A percentile compares a stretch with the other conserved stretches of the same genome.
These are phyloP conservation scores for Coturnix japonica DNA, from an alignment of 2,113 vertebrate genomes.

Conservation along the genomic window DNA sequence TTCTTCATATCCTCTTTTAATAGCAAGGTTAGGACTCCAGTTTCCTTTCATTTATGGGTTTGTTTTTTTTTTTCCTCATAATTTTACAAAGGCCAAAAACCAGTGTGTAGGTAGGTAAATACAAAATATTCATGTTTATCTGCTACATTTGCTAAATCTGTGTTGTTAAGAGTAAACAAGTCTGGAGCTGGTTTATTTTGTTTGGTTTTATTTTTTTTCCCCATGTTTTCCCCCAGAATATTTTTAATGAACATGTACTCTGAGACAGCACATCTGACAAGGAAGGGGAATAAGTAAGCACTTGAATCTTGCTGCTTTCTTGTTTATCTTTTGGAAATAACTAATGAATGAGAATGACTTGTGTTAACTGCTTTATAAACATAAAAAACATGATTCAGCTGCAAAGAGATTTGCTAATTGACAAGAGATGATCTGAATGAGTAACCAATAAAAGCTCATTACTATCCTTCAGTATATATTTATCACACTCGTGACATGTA, in stretches of 20 bases:
- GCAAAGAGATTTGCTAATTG: background rate
- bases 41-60: background rate
- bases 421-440: background rate
- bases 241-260: background rate
- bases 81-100: background rate
- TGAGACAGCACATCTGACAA: background rate
- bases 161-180: background rate
- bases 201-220: background rate
- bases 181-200: background rate
- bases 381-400: background rate
- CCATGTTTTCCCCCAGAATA: background rate
- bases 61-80: no score
- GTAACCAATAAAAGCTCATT: background rate
- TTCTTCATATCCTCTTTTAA: background rate
- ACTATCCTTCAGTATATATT: background rate
- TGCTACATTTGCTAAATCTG: background rate
- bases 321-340: background rate
- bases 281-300: background rate
- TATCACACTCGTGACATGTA: background rate
- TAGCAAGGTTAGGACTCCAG: background rate
- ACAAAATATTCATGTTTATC: background rate
- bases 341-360: background rate
- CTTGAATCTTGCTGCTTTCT: background rate
- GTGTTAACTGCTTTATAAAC: background rate
- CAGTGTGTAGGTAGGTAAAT: background rate